Evolutionary conservation across 2,113 vertebrate genomes (phyloP).

Genomic region (Carettochelys insculpta): DNA sequence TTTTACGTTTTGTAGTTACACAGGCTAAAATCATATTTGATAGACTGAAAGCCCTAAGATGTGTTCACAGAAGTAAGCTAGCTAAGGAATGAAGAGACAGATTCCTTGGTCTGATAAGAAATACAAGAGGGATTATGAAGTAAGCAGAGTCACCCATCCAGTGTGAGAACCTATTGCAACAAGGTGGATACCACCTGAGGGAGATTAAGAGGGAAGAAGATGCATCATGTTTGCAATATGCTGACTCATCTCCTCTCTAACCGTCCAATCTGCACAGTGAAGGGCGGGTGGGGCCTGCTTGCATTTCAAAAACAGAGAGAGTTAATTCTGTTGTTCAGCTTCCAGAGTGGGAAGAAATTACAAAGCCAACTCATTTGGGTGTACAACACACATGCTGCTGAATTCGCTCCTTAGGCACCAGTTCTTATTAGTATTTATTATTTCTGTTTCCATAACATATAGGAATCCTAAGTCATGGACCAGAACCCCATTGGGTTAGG

Average conservation of each 20-base stretch:
- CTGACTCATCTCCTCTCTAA: background rate
- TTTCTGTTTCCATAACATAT: background rate
- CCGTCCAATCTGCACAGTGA: background rate
- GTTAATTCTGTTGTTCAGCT: background rate
- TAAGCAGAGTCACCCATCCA: fast-evolving
- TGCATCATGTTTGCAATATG: background rate
- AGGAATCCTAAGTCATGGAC: background rate
- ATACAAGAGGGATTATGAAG: background rate
- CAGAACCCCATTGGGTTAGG: background rate
- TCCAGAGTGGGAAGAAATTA: background rate
- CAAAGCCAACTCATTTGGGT: background rate
- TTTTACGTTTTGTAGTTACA: background rate
- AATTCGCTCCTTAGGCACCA: background rate
- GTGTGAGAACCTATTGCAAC: background rate
- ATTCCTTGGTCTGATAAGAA: background rate
- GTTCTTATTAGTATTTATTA: background rate
- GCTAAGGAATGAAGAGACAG: background rate
- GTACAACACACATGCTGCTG: background rate
- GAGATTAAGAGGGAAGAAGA: background rate
- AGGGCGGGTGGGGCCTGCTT: background rate
- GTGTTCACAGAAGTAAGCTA: background rate
- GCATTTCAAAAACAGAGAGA: background rate
- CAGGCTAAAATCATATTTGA: background rate
- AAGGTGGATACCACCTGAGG: background rate
- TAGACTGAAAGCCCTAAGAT: background rate